Base-by-base conservation (phyloP, 2,113 vertebrate genomes). In the Tonatia bakeri region DNA sequence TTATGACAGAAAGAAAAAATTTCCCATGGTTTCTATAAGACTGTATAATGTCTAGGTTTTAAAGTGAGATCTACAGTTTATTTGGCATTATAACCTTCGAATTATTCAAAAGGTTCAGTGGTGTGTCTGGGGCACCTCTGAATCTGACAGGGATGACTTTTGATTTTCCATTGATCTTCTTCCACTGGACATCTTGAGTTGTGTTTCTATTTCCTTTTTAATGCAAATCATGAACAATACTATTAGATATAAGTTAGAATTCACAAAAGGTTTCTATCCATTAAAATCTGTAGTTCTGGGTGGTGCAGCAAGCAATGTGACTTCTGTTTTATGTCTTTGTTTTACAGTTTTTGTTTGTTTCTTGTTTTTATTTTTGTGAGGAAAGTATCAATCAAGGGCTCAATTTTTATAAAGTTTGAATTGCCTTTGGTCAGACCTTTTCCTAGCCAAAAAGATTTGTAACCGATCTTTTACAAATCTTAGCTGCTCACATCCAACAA, bases 331-430 rank as follows among this genome's bases (percentile, higher is more conserved):
- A 16, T 70, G 31, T 36, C 33, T 45, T 45, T 31, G 28, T 19
- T 50, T 77, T 77, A 13, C n/a, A 7, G 59, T 33, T 76, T 43
- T 87, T 33, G 15, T 83, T 45, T 75, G 15, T 28, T 59, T 87
- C 31, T 1, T 76, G 8, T 47, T 45, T 86, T 67, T 9, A 0
- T 81, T 43, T 94, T 92, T 38, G 47, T 83, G 17, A 20, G 33
- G 14, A 54, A 93, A 38, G 12, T 82, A 79, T 79, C 38, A 73
- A 19, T 82, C 40, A 50, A 90, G 24, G 12, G 3, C 36, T 92
- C 87, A 81, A 69, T 93, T 96, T 93, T 86, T 86, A 76, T 50
- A 47, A 40, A 77, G 38, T 45, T 84, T 75, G n/a, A 96, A 59
- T 81, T 87, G 54, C 65, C 19, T 90, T 64, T 59, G 38, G 16